Conservation (phyloP, 2,888 invertebrate genomes). For the Tiliacea citrago region DNA sequence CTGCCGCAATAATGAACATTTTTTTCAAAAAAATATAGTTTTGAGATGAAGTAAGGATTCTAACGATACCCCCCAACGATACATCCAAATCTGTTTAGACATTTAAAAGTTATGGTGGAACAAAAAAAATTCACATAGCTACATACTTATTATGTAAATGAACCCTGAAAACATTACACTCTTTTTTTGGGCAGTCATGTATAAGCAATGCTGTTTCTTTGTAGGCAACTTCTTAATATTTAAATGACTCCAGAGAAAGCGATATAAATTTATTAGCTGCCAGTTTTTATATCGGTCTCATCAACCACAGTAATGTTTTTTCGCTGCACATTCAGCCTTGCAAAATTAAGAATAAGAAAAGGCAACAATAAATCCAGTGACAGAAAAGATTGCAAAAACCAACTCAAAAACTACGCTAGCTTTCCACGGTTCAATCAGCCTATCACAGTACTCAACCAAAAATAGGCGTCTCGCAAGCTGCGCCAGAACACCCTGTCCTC, state of each 20-base stretch:
- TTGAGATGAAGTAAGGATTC: too few relatives aligned
- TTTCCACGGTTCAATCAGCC: background rate
- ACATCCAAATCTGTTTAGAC: too few relatives aligned
- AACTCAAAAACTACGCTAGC: background rate
- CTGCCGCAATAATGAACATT: too few relatives aligned
- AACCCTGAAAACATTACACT: too few relatives aligned
- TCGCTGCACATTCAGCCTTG: background rate
- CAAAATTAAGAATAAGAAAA: background rate
- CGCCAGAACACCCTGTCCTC: too few relatives aligned
- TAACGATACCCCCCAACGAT: too few relatives aligned
- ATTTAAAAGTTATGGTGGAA: too few relatives aligned
- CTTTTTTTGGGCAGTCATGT: too few relatives aligned
- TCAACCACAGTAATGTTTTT: background rate
- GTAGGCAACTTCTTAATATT: background rate
- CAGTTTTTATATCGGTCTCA: background rate
- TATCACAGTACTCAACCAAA: background rate
- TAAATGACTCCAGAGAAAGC: background rate
- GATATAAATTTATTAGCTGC: background rate
- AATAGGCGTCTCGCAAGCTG: too few relatives aligned
- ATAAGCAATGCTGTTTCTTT: background rate
- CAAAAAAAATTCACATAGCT: too few relatives aligned
- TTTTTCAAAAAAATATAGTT: too few relatives aligned
- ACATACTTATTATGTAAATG: too few relatives aligned
- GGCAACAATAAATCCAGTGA: background rate
- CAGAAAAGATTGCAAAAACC: background rate